A percentile compares a stretch with the other conserved stretches of the same genome.
Conservation (phyloP, 2,797 vertebrate species). For the Phoxinus dragarum region DNA sequence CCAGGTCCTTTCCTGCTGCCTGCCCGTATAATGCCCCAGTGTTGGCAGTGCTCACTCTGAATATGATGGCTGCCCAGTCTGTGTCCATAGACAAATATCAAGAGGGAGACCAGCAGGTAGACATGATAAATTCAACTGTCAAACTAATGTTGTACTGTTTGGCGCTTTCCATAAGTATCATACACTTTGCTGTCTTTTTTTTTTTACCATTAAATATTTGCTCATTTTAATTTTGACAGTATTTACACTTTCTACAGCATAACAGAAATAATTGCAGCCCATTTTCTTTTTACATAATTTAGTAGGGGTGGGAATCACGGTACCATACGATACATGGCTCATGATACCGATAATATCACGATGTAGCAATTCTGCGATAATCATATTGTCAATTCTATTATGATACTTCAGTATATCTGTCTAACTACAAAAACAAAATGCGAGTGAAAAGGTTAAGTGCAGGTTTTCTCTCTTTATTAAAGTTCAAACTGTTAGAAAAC, state of each 20-base stretch:
- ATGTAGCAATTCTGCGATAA: too few species aligned
- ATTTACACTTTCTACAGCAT: neutral
- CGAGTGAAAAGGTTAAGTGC: too few species aligned
- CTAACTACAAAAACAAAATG: too few species aligned
- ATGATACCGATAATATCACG: too few species aligned
- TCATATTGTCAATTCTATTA: too few species aligned
- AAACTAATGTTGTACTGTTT: neutral
- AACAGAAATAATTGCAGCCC: neutral
- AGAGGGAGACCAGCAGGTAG: constrained; percentile 87
- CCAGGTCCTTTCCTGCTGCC: constrained; percentile 65
- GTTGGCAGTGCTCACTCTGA: constrained; percentile 76
- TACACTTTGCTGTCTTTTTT: neutral
- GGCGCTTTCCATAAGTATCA: neutral
- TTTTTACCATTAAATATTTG: neutral
- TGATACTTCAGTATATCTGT: too few species aligned
- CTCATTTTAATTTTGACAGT: too few species aligned
- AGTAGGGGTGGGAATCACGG: too few species aligned
- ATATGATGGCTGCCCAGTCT: constrained; percentile 94
- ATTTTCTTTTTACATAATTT: neutral
- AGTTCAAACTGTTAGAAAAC: too few species aligned
- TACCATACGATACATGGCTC: too few species aligned
- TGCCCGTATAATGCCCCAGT: constrained; percentile 76
- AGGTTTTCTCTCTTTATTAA: too few species aligned
- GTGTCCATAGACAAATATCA: constrained; percentile 92
- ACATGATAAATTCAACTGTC: constrained; percentile 4